Percentiles rank a stretch among this genome's conserved stretches.
These are phyloP conservation scores for Darevskia nairensis DNA, from an alignment of 2,797 vertebrate genomes.

Conservation along the genomic window DNA sequence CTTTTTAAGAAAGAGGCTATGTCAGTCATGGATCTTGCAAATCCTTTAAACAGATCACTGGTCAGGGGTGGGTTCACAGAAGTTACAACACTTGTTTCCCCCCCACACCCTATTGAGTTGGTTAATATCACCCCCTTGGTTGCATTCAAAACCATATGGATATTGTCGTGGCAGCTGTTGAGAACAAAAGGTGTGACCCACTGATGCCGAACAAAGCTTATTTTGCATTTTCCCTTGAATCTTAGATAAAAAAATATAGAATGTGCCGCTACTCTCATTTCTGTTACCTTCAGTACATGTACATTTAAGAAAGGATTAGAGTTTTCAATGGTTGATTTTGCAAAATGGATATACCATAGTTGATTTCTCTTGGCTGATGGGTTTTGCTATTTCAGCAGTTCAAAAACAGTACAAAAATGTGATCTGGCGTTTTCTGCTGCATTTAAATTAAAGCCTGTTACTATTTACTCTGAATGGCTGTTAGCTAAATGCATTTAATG, in stretches of 20 bases:
- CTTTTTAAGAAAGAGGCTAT: background rate
- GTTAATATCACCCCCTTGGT: background rate
- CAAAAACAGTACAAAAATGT: slow-evolving; percentile 40
- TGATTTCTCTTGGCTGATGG: slow-evolving; percentile 29
- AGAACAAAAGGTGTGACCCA: slow-evolving; percentile 12
- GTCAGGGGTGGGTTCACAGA: background rate
- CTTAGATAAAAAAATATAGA: slow-evolving; percentile 8
- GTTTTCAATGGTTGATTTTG: background rate
- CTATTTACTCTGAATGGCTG: slow-evolving; percentile 54
- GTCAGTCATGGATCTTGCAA: background rate
- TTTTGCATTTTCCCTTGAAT: slow-evolving; percentile 28
- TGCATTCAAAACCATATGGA: background rate
- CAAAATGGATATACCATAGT: slow-evolving; percentile 21
- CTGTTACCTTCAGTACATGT: background rate
- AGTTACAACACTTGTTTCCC: background rate
- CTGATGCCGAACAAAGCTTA: background rate
- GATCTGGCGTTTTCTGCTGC: slow-evolving; percentile 39
- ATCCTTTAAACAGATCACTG: background rate
- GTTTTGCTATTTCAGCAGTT: slow-evolving; percentile 49
- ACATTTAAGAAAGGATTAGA: slow-evolving; percentile 8
- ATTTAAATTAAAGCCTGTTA: slow-evolving; percentile 51
- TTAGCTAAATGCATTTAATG: slow-evolving; percentile 49
- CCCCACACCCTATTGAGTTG: background rate
- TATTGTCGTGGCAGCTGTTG: background rate
- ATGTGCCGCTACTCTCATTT: background rate